These are phyloP conservation scores for Abscondita cerata DNA, from an alignment of 2,888 invertebrate species.

Conservation along the genomic window DNA sequence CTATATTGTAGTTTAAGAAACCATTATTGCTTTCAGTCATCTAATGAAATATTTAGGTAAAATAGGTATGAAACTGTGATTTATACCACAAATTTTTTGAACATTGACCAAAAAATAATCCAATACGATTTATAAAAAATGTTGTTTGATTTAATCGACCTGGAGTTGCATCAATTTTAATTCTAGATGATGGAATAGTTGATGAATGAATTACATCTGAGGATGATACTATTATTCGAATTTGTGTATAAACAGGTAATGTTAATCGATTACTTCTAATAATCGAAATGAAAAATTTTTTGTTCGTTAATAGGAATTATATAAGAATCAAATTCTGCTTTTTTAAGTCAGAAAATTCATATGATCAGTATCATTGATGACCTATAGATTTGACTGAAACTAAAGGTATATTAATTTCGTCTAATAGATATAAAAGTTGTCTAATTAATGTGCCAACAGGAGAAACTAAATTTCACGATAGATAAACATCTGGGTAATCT, in stretches of 20 bases:
- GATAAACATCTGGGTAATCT: slow-evolving; percentile 73
- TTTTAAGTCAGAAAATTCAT: slow-evolving; percentile 70
- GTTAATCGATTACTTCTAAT: slow-evolving; percentile 69
- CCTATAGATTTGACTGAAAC: slow-evolving; percentile 74
- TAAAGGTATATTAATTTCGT: slow-evolving; percentile 70
- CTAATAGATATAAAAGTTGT: slow-evolving; percentile 56
- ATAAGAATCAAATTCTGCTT: slow-evolving; percentile 68
- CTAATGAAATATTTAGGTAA: slow-evolving; percentile 65
- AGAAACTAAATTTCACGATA: slow-evolving; percentile 72
- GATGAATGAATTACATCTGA: slow-evolving; percentile 73
- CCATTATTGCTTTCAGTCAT: slow-evolving; percentile 74
- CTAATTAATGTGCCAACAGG: slow-evolving; percentile 73
- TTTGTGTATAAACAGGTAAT: slow-evolving; percentile 67
- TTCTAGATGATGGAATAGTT: slow-evolving; percentile 67
- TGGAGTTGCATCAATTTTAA: slow-evolving; percentile 71
- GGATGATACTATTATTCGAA: slow-evolving; percentile 68
- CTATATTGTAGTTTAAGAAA: slow-evolving; percentile 74
- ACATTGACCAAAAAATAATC: slow-evolving; percentile 77
- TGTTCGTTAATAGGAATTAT: slow-evolving; percentile 63
- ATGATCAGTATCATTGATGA: slow-evolving; percentile 65
- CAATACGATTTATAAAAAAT: slow-evolving; percentile 63
- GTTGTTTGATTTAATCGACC: slow-evolving; percentile 67
- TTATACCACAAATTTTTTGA: slow-evolving; percentile 83
- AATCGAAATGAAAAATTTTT: slow-evolving; percentile 62
- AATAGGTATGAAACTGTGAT: slow-evolving; percentile 81